These are phyloP conservation scores for Alexandromys oeconomus DNA, from an alignment of 2,797 vertebrate genomes.

Conservation along the genomic window DNA sequence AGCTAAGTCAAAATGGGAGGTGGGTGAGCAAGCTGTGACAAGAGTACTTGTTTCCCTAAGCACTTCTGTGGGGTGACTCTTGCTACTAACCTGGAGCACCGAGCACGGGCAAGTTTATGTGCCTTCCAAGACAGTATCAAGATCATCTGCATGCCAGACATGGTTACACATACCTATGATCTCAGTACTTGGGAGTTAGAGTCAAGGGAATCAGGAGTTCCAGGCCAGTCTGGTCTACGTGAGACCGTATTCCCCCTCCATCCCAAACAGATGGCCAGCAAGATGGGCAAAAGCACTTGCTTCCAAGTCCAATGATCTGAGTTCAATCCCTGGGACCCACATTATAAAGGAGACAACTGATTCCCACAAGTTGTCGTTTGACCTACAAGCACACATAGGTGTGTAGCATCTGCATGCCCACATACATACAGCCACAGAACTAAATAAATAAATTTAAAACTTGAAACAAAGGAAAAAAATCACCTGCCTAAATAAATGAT, in stretches of 20 bases:
- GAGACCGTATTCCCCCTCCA: neutral
- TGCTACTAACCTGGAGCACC: neutral
- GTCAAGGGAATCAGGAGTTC: neutral
- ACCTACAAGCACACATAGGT: neutral
- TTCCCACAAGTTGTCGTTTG: neutral
- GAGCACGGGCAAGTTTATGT: neutral
- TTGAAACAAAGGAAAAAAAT: neutral
- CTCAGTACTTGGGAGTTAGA: neutral
- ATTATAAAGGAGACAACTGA: neutral
- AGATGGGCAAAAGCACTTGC: neutral
- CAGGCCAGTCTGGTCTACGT: neutral
- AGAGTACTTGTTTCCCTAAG: neutral
- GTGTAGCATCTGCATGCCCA: neutral
- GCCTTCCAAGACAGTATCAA: neutral
- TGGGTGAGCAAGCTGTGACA: neutral
- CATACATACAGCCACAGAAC: neutral
- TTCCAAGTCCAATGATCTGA: neutral
- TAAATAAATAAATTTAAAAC: neutral
- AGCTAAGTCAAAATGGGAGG: neutral
- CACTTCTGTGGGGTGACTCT: neutral
- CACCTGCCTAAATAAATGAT: constrained; percentile 22
- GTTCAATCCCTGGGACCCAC: neutral
- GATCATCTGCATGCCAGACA: constrained; percentile 12
- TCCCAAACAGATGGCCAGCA: neutral
- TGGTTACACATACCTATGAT: neutral